phyloP scores from a whole-genome alignment of 2,888 invertebrate species.

The Tuta absoluta region DNA sequence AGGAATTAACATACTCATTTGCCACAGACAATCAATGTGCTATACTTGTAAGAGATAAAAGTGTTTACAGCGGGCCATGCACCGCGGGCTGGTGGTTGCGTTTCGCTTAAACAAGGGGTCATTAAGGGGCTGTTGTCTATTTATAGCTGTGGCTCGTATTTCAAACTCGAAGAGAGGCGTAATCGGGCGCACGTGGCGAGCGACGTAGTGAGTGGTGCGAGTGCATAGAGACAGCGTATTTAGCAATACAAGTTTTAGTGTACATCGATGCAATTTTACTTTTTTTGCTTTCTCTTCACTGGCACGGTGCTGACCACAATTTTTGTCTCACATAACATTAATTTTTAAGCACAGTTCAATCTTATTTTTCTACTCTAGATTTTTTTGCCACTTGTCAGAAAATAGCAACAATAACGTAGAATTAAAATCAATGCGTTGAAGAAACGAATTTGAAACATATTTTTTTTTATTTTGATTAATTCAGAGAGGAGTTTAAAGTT shows the following conservation, averaged over 20 bases:
- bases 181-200: conserved; percentile 72
- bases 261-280: background rate
- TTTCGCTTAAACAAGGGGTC: conserved; percentile 6
- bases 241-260: too few species aligned
- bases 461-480: background rate
- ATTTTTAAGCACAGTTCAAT: too few species aligned
- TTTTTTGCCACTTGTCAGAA: too few species aligned
- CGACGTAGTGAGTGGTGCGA: conserved; percentile 33
- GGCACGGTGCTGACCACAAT: too few species aligned
- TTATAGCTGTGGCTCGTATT: conserved; percentile 66
- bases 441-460: too few species aligned
- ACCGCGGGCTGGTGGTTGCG: conserved; percentile 20
- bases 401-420: too few species aligned
- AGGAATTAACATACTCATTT: too few species aligned
- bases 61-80: conserved; percentile 5
- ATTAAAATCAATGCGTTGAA: too few species aligned
- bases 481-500: too few species aligned
- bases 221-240: conserved; percentile 29
- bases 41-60: background rate
- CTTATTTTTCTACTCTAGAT: too few species aligned
- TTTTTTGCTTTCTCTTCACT: conserved; percentile 1
- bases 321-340: too few species aligned
- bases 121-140: conserved; percentile 48
- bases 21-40: too few species aligned
- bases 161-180: conserved; percentile 68